Conservation (phyloP, 2,797 vertebrate species). For the Gila robusta region DNA sequence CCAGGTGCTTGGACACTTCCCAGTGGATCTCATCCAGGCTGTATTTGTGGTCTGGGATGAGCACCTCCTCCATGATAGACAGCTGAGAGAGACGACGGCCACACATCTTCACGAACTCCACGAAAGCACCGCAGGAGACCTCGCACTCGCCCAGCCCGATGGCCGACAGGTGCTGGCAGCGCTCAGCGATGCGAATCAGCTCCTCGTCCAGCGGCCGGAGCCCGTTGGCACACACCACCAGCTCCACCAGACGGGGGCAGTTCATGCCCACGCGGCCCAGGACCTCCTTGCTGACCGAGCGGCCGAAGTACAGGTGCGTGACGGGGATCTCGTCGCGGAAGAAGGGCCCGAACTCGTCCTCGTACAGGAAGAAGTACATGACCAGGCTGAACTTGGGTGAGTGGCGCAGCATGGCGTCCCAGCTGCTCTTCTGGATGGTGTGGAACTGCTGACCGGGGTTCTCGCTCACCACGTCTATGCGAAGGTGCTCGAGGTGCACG, state of each 20-base stretch:
- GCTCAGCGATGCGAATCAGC: slow-evolving; percentile 95
- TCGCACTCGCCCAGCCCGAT: slow-evolving; percentile 97
- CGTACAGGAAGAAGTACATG: slow-evolving; percentile 99
- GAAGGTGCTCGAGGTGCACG: slow-evolving; percentile 94
- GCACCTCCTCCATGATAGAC: slow-evolving; percentile 98
- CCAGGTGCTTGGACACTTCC: slow-evolving; percentile 98
- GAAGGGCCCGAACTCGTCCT: slow-evolving; percentile 96
- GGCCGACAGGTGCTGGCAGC: slow-evolving; percentile 93
- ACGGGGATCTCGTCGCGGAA: slow-evolving; percentile 95
- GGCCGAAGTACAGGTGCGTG: slow-evolving; percentile 98
- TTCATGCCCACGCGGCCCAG: slow-evolving; percentile 95
- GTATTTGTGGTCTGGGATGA: slow-evolving; percentile 97
- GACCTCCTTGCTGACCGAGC: slow-evolving; percentile 97
- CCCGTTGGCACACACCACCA: slow-evolving; percentile 97
- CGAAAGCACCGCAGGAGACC: slow-evolving; percentile 97
- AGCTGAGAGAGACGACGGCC: slow-evolving; percentile 93
- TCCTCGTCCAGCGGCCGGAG: slow-evolving; percentile 95
- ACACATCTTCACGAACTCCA: slow-evolving; percentile 98
- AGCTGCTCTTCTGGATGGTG: slow-evolving; percentile 96
- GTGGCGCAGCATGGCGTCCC: slow-evolving; percentile 97
- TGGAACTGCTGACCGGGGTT: slow-evolving; percentile 97
- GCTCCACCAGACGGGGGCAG: slow-evolving; percentile 93
- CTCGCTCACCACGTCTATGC: slow-evolving; percentile 97
- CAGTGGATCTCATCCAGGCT: slow-evolving; percentile 97
- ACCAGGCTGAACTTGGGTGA: slow-evolving; percentile 98